Evolutionary conservation across 2,797 vertebrate genomes (phyloP), one percentile per base, ranked within the genome.

Genomic region (Etheostoma nigrum): DNA sequence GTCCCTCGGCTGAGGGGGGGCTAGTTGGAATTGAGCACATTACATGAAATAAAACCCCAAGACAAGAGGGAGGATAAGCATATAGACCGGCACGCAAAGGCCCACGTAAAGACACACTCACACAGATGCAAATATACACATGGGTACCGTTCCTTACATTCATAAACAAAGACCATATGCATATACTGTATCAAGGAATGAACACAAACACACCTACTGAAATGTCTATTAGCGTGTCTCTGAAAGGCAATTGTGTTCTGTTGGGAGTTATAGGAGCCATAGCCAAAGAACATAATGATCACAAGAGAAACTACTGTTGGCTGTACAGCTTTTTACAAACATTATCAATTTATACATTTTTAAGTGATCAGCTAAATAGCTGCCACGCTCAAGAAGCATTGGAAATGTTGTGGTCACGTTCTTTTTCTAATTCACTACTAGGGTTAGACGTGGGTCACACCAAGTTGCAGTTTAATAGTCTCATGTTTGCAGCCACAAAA

Each of bases 1-100:
- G 89, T 89, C 84, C 78, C 86, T 66, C 19, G 21, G 79, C 82
- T 73, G 71, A 82, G 73, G 66, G 78, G 85, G 87, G 89, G 74
- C 91, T 90, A 92, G 90, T 93, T 92, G 53, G 58, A 88, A 93
- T 93, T 91, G 86, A 92, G 88, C 84, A 89, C 84, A 64, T 78
- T 76, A 89, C 77, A 79, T 90, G 83, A 92, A 94, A 91, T 88
- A 62, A 86, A 89, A 85, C 78, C 77, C 74, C 51, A 33, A 76
- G 79, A 84, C 71, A 64, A 70, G 51, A 67, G 67, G 61, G 79
- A 89, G 66, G 68, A 79, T 71, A 88, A 81, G 82, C 77, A 91
- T 90, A 82, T 87, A 86, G 60, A 42, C 66, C 6, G 74, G 36
- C 68, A 82, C 18, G 19, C 71, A 45, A 33, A 76, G 47, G 55